phyloP scores from a whole-genome alignment of 2,797 vertebrate species.

The Sebastolobus altivelis region DNA sequence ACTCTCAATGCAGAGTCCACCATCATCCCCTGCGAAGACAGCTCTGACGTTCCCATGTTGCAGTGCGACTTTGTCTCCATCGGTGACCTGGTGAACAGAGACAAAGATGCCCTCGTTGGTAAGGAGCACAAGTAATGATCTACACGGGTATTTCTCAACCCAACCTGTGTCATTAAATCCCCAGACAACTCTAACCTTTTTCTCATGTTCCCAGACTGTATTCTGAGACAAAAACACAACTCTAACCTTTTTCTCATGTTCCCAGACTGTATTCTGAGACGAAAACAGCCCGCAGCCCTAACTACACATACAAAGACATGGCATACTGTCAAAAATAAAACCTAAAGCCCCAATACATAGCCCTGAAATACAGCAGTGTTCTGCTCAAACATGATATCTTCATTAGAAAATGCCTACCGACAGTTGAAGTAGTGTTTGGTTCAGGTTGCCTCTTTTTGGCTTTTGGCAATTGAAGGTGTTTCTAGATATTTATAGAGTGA shows the following conservation, averaged over 20 bases:
- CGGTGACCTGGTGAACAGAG: conserved; percentile 88
- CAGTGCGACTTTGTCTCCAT: conserved; percentile 94
- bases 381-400: neutral
- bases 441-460: neutral
- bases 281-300: neutral
- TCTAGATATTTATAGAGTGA: neutral
- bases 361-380: neutral
- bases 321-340: neutral
- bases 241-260: neutral
- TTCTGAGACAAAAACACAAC: conserved; percentile 1
- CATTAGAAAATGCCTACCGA: neutral
- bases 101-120: conserved; percentile 95
- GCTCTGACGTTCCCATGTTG: conserved; percentile 90
- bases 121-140: conserved; percentile 62
- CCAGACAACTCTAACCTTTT: neutral
- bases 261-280: neutral
- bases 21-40: conserved; percentile 93
- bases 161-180: neutral
- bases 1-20: conserved; percentile 88
- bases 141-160: neutral
- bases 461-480: neutral
- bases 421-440: neutral
- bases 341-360: neutral
- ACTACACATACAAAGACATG: neutral
- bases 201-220: neutral